These are phyloP conservation scores for Daphoenositta chrysoptera DNA, from an alignment of 2,113 vertebrate genomes.

Conservation along the genomic window DNA sequence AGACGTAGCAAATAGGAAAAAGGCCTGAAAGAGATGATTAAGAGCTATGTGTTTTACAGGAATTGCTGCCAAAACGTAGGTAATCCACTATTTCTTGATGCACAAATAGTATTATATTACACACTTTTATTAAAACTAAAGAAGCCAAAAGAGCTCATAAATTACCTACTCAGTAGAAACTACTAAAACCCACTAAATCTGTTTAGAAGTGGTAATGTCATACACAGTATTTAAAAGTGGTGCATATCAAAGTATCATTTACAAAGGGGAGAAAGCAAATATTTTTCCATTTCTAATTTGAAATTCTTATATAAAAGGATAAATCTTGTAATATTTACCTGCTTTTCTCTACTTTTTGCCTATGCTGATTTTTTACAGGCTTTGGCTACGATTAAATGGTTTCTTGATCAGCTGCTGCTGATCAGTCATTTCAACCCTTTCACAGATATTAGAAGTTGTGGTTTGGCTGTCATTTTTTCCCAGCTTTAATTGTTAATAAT, in stretches of 20 bases:
- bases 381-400: neutral
- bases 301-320: slow-evolving; percentile 40
- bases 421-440: slow-evolving; percentile 4
- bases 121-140: slow-evolving; percentile 19
- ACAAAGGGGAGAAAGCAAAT: slow-evolving; percentile 25
- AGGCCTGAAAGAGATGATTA: slow-evolving; percentile 29
- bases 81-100: slow-evolving; percentile 20
- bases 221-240: slow-evolving; percentile 38
- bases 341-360: slow-evolving; percentile 40
- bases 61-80: slow-evolving; percentile 46
- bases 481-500: neutral
- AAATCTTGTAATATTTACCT: slow-evolving; percentile 10
- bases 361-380: neutral
- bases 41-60: neutral
- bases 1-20: slow-evolving; percentile 27
- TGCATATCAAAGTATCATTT: slow-evolving; percentile 46
- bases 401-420: slow-evolving; percentile 6
- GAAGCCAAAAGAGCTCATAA: slow-evolving; percentile 21
- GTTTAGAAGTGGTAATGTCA: slow-evolving; percentile 38
- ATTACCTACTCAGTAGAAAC: slow-evolving; percentile 30
- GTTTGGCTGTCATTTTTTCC: neutral
- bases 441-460: neutral
- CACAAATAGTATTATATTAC: slow-evolving; percentile 16
- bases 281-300: slow-evolving; percentile 51
- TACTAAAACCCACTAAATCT: slow-evolving; percentile 44